Base-by-base conservation (phyloP, 2,797 vertebrate genomes). In the Sebastolobus alascanus region DNA sequence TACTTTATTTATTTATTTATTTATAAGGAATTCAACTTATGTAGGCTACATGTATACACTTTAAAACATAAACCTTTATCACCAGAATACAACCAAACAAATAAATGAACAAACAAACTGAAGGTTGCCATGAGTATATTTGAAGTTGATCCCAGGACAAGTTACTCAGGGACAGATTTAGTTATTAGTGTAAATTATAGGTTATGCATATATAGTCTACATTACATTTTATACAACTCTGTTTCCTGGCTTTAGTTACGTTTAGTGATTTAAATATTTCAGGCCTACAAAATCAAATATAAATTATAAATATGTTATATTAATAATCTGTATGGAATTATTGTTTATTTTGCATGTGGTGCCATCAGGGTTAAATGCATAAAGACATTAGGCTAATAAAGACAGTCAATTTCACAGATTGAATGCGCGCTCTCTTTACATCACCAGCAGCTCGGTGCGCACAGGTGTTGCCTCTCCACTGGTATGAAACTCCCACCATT, bases 401-500 rank as follows among this genome's bases (percentile, higher is more conserved):
- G n/a, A 40, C 20, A 37, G 37, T 11, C 29, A 10, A 20, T 20
- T 20, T 50, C 27, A 18, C n/a, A 25, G 52, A 37, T n/a, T 37
- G 9, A 69, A 14, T 18, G 65, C 8, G 25, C n/a, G 4, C n/a
- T 40, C 13, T 40, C 13, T 22, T 64, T 22, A 11, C 58, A 27
- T 68, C 69, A 50, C 20, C 25, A 13, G 7, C 63, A 13, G 50
- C 59, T 35, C 31, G 2, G 59, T 16, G 80, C 46, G 40, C 74
- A 29, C 87, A 88, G 85, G 88, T 87, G 87, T 31, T 38, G 31
- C 79, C 67, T 71, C 72, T 37, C 63, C 9, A 5, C 60, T 12
- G 43, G 29, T 52, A 22, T 77, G 79, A 64, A 80, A 80, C 81
- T 76, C 67, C 66, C 58, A 25, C 64, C 52, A 80, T 92, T 92